Percentiles rank a stretch among this genome's conserved stretches.
These are phyloP conservation scores for Isurus oxyrinchus DNA, from an alignment of 2,113 vertebrate species.

Conservation along the genomic window DNA sequence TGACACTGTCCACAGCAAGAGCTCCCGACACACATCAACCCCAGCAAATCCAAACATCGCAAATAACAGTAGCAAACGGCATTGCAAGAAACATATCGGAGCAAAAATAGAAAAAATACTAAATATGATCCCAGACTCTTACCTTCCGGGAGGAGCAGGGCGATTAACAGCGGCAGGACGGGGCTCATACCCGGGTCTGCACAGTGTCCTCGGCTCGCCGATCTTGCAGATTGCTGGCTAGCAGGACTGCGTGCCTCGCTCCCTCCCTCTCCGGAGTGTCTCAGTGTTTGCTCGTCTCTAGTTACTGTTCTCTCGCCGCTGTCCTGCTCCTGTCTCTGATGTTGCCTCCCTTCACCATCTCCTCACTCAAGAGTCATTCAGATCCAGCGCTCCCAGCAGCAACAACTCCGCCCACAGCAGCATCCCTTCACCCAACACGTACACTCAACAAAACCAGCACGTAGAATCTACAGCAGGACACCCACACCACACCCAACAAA, in stretches of 20 bases:
- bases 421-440: neutral
- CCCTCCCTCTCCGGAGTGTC: neutral
- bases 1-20: neutral
- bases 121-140: neutral
- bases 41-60: neutral
- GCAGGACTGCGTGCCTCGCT: too few relatives aligned
- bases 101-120: neutral
- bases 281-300: neutral
- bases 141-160: constrained; percentile 16
- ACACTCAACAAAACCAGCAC: neutral
- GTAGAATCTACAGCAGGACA: neutral
- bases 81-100: neutral
- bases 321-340: neutral
- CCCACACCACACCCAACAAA: neutral
- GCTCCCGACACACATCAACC: neutral
- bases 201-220: neutral
- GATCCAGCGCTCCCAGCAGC: constrained; percentile 4
- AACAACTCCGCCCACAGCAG: constrained; percentile 8
- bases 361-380: neutral
- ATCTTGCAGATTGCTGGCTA: neutral
- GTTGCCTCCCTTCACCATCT: neutral
- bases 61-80: neutral
- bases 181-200: neutral
- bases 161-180: neutral
- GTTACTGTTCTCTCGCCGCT: neutral